Evolutionary conservation across 2,888 invertebrate genomes (phyloP), one percentile per base, ranked within the genome.

Genomic region (Ditula angustiorana): DNA sequence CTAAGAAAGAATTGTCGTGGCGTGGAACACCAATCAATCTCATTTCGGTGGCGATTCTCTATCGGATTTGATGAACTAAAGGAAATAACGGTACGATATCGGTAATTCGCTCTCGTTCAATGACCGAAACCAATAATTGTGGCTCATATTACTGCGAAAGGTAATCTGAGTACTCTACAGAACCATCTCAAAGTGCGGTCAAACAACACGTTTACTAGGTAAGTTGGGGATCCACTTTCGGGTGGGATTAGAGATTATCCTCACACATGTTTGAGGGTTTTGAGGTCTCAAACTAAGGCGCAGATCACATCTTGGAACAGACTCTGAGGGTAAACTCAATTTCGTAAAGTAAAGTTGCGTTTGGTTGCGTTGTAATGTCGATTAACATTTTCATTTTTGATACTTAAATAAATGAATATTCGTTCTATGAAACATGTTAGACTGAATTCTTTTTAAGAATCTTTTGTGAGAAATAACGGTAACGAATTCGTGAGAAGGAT

Each of bases 301-400:
- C 83, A 83, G 83, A 84, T 86, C 81, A 83, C 84, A 87, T 83
- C 80, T 79, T 69, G 70, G 77, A 83, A 84, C 87, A 85, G 86
- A 86, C 89, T 83, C 88, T 86, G 88, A 82, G 78, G 74, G 76
- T 13, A 7, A 41, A 46, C 50, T 56, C 30, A 21, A 5, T 1
- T 49, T 21, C 24, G 10, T 26, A 11, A 13, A 21, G n/a, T 24
- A 46, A 24, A 21, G n/a, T n/a, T n/a, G n/a, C n/a, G n/a, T n/a
- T n/a, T n/a, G n/a, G n/a, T n/a, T n/a, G n/a, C n/a, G n/a, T n/a
- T n/a, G n/a, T n/a, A n/a, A n/a, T n/a, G n/a, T n/a, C n/a, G n/a
- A n/a, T n/a, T n/a, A n/a, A n/a, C n/a, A n/a, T n/a, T n/a, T n/a
- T n/a, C n/a, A n/a, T n/a, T n/a, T n/a, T n/a, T n/a, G n/a, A n/a